These are phyloP conservation scores for Trematocara variabile DNA, from an alignment of 2,113 vertebrate species.

Conservation along the genomic window DNA sequence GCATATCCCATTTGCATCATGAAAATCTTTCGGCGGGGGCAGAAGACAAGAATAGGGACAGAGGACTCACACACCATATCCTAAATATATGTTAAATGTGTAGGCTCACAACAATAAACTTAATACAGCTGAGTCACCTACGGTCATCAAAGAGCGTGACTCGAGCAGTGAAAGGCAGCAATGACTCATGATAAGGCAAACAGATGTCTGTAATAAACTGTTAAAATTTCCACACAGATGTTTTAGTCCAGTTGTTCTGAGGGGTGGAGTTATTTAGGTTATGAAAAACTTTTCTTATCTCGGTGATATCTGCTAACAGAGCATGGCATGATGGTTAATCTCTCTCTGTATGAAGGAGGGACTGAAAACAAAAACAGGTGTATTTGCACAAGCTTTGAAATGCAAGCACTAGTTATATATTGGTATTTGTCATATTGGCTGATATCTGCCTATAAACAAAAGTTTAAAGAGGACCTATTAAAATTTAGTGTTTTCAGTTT, in stretches of 20 bases:
- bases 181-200: background rate
- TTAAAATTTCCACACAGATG: background rate
- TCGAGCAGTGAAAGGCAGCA: background rate
- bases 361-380: background rate
- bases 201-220: background rate
- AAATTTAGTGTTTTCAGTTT: background rate
- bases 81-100: background rate
- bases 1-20: slow-evolving; percentile 35
- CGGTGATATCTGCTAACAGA: background rate
- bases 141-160: background rate
- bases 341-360: background rate
- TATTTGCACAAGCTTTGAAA: background rate
- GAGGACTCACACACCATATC: background rate
- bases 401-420: background rate
- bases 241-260: background rate
- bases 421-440: background rate
- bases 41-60: background rate
- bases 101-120: fast-evolving
- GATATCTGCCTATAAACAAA: background rate
- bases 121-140: background rate
- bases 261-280: background rate
- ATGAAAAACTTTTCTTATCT: background rate
- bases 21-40: background rate
- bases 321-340: background rate
- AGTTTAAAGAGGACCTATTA: background rate